Conservation (phyloP, 2,888 invertebrate species). For the Thymelicus lineola region DNA sequence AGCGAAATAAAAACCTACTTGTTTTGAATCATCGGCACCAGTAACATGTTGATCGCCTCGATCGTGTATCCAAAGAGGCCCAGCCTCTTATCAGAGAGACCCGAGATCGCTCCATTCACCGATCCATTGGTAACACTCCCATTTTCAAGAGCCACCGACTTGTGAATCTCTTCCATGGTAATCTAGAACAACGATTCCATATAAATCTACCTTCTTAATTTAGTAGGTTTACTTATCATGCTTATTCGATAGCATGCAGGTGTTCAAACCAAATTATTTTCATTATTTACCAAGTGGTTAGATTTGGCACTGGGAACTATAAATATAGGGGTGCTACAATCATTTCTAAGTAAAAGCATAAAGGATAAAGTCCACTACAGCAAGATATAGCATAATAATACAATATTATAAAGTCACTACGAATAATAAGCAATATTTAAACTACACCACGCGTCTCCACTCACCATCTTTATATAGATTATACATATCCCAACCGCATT, state of each 20-base stretch:
- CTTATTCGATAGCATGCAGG: conserved; percentile 14
- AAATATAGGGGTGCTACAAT: not conserved
- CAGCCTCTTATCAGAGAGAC: conserved; percentile 92
- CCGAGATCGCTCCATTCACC: conserved; percentile 69
- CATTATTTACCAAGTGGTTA: not conserved
- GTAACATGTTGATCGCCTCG: conserved; percentile 96
- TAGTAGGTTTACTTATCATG: conserved; percentile 14
- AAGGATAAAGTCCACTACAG: not conserved
- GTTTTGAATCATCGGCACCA: conserved; percentile 98
- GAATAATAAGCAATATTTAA: conserved; percentile 26
- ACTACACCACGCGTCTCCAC: conserved; percentile 26
- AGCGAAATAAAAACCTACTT: conserved; percentile 86
- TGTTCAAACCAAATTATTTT: not conserved
- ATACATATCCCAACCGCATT: conserved; percentile 33
- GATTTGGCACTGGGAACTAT: not conserved
- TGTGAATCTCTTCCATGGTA: conserved; percentile 92
- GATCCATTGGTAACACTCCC: conserved; percentile 56
- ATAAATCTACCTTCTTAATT: conserved; percentile 20
- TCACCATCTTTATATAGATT: conserved; percentile 34
- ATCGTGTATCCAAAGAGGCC: conserved; percentile 97
- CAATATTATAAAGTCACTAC: not conserved
- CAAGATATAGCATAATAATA: conserved; percentile 8
- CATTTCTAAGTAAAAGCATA: not conserved
- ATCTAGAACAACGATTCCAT: conserved; percentile 81
- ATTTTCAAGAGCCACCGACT: conserved; percentile 60